Percentiles rank a stretch among this genome's conserved stretches.
phyloP scores from a whole-genome alignment of 2,797 vertebrate species.

The Brachymystax lenok region DNA sequence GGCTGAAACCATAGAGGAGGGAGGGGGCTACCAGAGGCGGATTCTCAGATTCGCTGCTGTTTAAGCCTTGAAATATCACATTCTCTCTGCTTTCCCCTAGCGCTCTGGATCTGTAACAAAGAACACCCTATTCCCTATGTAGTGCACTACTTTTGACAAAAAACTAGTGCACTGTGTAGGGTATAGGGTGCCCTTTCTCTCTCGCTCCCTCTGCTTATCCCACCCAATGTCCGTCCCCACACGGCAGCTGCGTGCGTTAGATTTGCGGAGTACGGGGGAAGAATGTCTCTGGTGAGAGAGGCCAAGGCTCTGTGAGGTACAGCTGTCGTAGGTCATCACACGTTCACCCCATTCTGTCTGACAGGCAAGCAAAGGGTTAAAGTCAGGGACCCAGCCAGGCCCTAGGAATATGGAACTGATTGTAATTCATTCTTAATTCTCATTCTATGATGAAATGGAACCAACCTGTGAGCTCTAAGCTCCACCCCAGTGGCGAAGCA shows the following conservation, averaged over 20 bases:
- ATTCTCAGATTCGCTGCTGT: conserved; percentile 42
- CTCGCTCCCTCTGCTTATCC: conserved; percentile 29
- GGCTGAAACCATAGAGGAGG: conserved; percentile 8
- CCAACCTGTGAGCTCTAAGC: not conserved
- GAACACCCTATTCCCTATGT: no score
- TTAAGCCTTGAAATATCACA: conserved; percentile 46
- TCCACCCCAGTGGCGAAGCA: not conserved
- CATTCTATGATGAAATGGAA: not conserved
- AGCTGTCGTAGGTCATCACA: conserved; percentile 19
- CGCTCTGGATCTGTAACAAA: conserved; percentile 21
- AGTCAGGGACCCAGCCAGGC: not conserved
- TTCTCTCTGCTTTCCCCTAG: conserved; percentile 34
- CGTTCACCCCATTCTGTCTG: conserved; percentile 3
- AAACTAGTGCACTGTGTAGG: not conserved
- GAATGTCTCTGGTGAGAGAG: conserved; percentile 1
- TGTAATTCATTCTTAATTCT: not conserved
- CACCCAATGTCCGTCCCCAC: not conserved
- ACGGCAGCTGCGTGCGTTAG: conserved; percentile 21
- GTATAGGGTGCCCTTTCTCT: conserved; percentile 1
- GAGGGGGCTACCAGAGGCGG: conserved; percentile 19
- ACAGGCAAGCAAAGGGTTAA: not conserved
- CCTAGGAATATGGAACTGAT: not conserved
- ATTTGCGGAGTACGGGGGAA: conserved; percentile 4
- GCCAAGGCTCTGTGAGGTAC: conserved; percentile 1
- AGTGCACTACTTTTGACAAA: conserved; percentile 2